A percentile compares a stretch with the other conserved stretches of the same genome.
Conservation (phyloP, 1,140 invertebrate genomes). For the Goniozus legneri region DNA sequence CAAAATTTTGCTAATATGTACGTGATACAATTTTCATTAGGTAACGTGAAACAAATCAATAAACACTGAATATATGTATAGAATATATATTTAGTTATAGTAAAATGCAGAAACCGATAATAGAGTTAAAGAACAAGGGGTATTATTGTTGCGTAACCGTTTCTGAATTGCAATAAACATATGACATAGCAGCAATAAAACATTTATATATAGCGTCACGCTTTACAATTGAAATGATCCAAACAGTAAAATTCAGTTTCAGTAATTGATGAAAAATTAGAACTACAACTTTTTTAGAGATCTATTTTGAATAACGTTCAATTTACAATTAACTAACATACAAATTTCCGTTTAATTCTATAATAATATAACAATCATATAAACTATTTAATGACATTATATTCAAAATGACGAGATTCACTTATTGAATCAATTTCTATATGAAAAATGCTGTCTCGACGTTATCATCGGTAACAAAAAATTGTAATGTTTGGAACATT, state of each 20-base stretch:
- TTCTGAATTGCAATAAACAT: constrained; percentile 20
- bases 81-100: no score
- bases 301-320: no score
- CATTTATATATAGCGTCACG: constrained; percentile 21
- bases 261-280: no score
- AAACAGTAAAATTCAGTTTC: constrained; percentile 19
- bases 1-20: neutral
- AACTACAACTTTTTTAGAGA: no score
- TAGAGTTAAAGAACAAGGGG: neutral
- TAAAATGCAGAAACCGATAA: neutral
- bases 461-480: constrained; percentile 17
- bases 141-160: neutral
- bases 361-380: no score
- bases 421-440: constrained; percentile 11
- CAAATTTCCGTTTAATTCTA: no score
- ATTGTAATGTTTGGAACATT: constrained; percentile 32
- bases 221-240: constrained; percentile 32
- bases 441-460: constrained; percentile 4
- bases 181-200: constrained; percentile 25
- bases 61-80: constrained; percentile 1
- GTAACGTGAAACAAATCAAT: neutral
- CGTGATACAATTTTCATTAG: constrained; percentile 1
- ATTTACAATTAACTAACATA: no score
- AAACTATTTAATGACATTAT: no score
- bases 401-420: no score